Evolutionary conservation across 2,113 vertebrate species (phyloP).

Genomic region (Ceyx cyanopectus): DNA sequence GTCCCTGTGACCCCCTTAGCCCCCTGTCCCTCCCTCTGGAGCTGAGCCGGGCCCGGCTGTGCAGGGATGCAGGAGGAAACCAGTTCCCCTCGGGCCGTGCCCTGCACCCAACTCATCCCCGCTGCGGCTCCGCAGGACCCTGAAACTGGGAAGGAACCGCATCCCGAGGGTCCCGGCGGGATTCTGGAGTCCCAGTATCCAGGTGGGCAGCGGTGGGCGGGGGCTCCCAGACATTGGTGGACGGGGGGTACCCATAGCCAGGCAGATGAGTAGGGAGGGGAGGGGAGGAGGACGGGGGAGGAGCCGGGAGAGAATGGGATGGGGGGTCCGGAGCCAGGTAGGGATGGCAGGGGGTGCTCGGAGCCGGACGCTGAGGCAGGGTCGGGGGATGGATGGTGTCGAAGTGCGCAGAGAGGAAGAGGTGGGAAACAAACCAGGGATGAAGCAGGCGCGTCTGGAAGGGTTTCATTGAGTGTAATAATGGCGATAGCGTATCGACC

Average conservation of each 20-base stretch:
- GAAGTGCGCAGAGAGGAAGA: not conserved
- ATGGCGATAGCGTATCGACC: constrained; percentile 48
- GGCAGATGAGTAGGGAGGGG: not conserved
- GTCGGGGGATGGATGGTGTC: not conserved
- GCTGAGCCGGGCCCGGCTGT: not conserved
- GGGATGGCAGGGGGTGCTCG: not conserved
- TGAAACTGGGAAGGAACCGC: not conserved
- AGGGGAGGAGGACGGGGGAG: not conserved
- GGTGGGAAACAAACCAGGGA: not conserved
- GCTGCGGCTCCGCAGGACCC: not conserved
- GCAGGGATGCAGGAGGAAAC: not conserved
- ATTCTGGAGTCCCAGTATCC: too few species aligned
- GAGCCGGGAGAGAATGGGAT: not conserved
- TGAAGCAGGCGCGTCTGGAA: constrained; percentile 15
- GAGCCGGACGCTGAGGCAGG: not conserved
- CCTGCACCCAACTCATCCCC: not conserved
- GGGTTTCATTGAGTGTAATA: constrained; percentile 50
- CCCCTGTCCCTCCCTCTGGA: too few species aligned
- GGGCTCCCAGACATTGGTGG: too few species aligned
- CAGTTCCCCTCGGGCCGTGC: rapidly evolving
- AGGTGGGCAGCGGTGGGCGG: not conserved
- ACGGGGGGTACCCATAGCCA: not conserved
- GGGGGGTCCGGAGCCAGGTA: not conserved
- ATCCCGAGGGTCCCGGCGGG: not conserved
- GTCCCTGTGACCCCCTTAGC: not conserved